Evolutionary conservation across 2,797 vertebrate species (phyloP).

Genomic region (Melanotaenia nigrans): DNA sequence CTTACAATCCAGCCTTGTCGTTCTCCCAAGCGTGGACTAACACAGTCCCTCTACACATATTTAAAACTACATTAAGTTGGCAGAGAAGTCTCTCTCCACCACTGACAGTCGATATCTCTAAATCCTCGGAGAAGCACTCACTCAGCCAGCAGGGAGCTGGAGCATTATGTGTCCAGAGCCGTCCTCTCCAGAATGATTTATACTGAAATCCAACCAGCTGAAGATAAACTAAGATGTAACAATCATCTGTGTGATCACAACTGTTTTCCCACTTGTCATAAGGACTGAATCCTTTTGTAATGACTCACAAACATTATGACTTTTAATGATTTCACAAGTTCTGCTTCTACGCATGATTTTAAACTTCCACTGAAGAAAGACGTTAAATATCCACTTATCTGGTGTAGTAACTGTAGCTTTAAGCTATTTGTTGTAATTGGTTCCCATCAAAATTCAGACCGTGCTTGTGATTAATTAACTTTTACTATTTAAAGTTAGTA

Average conservation of each 20-base stretch:
- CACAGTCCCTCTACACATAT: slow-evolving; percentile 24
- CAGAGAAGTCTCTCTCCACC: slow-evolving; percentile 23
- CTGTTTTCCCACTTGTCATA: neutral
- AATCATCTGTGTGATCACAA: neutral
- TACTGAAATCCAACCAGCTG: slow-evolving; percentile 15
- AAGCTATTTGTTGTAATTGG: neutral
- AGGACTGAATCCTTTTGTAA: neutral
- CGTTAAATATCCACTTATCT: too few species aligned
- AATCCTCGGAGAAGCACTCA: slow-evolving; percentile 48
- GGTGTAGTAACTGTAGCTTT: too few species aligned
- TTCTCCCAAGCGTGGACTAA: slow-evolving; percentile 28
- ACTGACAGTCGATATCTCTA: slow-evolving; percentile 45
- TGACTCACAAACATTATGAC: slow-evolving; percentile 2
- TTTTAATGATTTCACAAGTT: neutral
- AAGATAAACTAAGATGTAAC: slow-evolving; percentile 6
- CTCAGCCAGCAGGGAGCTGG: slow-evolving; percentile 29
- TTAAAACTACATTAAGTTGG: slow-evolving; percentile 51
- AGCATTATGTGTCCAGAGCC: slow-evolving; percentile 4
- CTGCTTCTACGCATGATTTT: too few species aligned
- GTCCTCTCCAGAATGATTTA: slow-evolving; percentile 31
- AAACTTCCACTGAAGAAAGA: too few species aligned
- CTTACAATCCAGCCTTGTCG: slow-evolving; percentile 22
- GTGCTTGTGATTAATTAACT: neutral
- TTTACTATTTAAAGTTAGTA: neutral
- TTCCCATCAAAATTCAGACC: neutral